Base-by-base conservation (phyloP, 2,888 invertebrate species). In the Drepanosiphum platanoidis region DNA sequence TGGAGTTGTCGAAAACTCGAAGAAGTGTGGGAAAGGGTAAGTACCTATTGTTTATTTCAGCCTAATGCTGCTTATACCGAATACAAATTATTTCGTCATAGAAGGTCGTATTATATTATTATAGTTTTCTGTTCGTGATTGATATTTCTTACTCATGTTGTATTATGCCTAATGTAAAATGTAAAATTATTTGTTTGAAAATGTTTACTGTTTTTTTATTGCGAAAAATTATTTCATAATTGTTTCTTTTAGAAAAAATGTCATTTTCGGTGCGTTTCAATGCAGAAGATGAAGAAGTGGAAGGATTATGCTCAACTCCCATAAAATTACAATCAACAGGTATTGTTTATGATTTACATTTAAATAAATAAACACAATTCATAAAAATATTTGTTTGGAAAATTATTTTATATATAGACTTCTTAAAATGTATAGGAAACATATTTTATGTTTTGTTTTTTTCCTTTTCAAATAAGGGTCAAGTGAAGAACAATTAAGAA, bases 251-350 rank as follows among this genome's bases (percentile, higher is more conserved):
- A 77, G 75, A 52, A n/a, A 84, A 75, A 84, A 84, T 84, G 84
- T 84, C 84, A 18, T 84, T 89, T 86, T 91, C 93, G 11, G 93
- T 94, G 88, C 93, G 93, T 88, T 95, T 94, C 88, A 94, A 94
- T 90, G 93, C 94, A n/a, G 94, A 93, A 88, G 94, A 93, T 88
- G 94, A 94, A 88, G 93, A 94, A 89, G 89, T 94, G 82, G 94
- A 94, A 88, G 94, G 94, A 88, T 88, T 94, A 13, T 84, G n/a
- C 70, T 30, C 84, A 18, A 70, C 30, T 66, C 75, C 83, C 2
- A 36, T 18, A 36, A 66, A 75, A 84, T 52, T 58, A 32, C 84
- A 66, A 68, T 77, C 75, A 30, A 77, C 84, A 84, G 84, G 84
- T 84, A 84, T 66, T 68, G 11, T 66, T 34, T 27, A 66, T 3